A percentile compares a stretch with the other conserved stretches of the same genome.
Conservation (phyloP, 2,113 vertebrate genomes). For the Accipiter cooperii region DNA sequence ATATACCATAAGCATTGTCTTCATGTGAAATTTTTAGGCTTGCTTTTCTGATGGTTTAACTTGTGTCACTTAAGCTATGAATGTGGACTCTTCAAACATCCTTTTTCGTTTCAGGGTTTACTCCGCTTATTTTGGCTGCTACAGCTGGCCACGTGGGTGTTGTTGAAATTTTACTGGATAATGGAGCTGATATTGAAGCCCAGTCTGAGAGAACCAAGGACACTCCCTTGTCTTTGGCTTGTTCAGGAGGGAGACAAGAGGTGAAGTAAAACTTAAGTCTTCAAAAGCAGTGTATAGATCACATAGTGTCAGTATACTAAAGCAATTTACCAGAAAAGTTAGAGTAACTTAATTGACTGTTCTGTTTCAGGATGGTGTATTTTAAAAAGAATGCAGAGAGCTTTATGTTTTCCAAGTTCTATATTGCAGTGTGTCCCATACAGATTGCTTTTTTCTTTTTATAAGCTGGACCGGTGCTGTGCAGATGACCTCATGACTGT, state of each 20-base stretch:
- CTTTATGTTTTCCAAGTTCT: fast-evolving
- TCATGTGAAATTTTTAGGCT: neutral
- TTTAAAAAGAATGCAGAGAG: neutral
- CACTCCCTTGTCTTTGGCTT: slow-evolving; percentile 96
- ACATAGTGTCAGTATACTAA: neutral
- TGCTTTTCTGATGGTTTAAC: neutral
- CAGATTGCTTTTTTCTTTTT: neutral
- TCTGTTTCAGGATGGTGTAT: neutral
- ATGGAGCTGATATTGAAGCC: slow-evolving; percentile 97
- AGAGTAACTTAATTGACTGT: neutral
- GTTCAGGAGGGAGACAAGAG: slow-evolving; percentile 97
- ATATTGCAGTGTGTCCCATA: fast-evolving
- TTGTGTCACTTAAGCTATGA: fast-evolving
- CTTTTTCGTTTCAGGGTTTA: slow-evolving; percentile 82
- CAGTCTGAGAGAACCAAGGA: slow-evolving; percentile 99
- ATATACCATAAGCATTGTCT: fast-evolving
- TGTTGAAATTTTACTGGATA: slow-evolving; percentile 95
- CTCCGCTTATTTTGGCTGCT: slow-evolving; percentile 95
- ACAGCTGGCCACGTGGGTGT: slow-evolving; percentile 97
- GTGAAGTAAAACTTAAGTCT: slow-evolving; percentile 58
- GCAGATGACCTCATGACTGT: neutral
- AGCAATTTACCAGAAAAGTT: neutral
- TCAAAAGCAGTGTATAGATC: neutral
- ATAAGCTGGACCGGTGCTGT: neutral
- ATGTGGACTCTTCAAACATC: neutral